Base-by-base conservation (phyloP, 35 echinoderm and acorn worm genomes). In the Apostichopus californicus region DNA sequence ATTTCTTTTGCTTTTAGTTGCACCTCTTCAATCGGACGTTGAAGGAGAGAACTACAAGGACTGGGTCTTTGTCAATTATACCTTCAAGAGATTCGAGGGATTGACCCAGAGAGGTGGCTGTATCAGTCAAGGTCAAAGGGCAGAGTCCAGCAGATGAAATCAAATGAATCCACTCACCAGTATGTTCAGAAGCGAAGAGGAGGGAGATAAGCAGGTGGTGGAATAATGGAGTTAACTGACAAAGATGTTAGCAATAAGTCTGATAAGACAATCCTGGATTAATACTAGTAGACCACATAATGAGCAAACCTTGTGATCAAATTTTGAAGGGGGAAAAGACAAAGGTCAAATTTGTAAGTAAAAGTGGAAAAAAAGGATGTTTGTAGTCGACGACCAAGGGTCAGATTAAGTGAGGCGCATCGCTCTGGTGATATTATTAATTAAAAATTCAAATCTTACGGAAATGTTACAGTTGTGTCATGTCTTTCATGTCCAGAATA, bases 41-140 rank as follows among this genome's bases (percentile, higher is more conserved):
- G 97, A 96, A 52, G 71, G 71, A 14, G 96, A 98, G 26, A 92
- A 96, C 82, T 96, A 96, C 90, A 99, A 99, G 73, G 97, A 99
- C 81, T 99, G 97, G 97, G 97, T 99, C 6, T 99, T 99, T 59
- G 95, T 99, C 65, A 99, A 99, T 89, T 99, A 99, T 92, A 99
- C 97, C 21, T 99, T 99, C 95, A 99, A 99, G 92, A 70, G 97
- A 63, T 99, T 99, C 78, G 97, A 99, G 73, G 97, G 97, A 21
- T 83, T 99, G 54, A 99, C 97, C 24, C 97, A 99, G 80, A 73
- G 97, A 77, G 97, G 97, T 14, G 92, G 22, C 20, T 71, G 59
- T 73, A 88, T 22, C n/a, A 87, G 85, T 57, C 85, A 87, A 87
- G 86, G 86, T 24, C 86, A 18, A 88, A 66, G 86, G 63, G 57